Percentiles rank a stretch among this genome's conserved stretches.
Evolutionary conservation across 2,888 invertebrate species (phyloP).

Genomic region (Drosophila phalerata): DNA sequence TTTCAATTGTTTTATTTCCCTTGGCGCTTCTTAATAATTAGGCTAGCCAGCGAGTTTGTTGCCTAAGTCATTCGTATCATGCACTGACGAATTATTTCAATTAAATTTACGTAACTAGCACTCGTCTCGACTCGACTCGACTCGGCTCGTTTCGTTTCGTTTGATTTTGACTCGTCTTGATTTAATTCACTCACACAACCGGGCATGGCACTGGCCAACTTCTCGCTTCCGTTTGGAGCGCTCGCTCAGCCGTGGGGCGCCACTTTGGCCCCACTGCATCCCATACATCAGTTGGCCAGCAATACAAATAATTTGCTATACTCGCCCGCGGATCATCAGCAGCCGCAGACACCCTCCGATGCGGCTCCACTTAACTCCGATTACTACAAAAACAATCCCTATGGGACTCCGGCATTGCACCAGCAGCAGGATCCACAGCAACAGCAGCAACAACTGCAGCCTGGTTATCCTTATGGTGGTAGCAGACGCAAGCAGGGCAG

Average conservation of each 20-base stretch:
- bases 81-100: conserved; percentile 54
- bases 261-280: conserved; percentile 83
- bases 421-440: conserved; percentile 66
- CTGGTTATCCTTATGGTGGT: conserved; percentile 67
- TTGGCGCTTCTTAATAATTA: conserved; percentile 43
- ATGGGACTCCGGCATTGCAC: conserved; percentile 82
- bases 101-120: conserved; percentile 49
- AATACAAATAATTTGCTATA: conserved; percentile 85
- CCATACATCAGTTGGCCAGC: conserved; percentile 84
- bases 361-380: conserved; percentile 56
- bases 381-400: conserved; percentile 85
- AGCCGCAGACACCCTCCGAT: conserved; percentile 40
- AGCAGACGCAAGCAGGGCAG: conserved; percentile 81
- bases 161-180: conserved; percentile 1
- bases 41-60: conserved; percentile 53
- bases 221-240: conserved; percentile 84
- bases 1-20: background rate
- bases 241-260: conserved; percentile 83
- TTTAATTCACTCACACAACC: background rate
- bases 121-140: conserved; percentile 1
- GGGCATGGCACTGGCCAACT: conserved; percentile 85
- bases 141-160: background rate
- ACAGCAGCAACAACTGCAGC: conserved; percentile 53
- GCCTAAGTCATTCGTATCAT: conserved; percentile 56
- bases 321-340: conserved; percentile 85